Base-by-base conservation (phyloP, 2,888 invertebrate species). In the Thymelicus lineola region DNA sequence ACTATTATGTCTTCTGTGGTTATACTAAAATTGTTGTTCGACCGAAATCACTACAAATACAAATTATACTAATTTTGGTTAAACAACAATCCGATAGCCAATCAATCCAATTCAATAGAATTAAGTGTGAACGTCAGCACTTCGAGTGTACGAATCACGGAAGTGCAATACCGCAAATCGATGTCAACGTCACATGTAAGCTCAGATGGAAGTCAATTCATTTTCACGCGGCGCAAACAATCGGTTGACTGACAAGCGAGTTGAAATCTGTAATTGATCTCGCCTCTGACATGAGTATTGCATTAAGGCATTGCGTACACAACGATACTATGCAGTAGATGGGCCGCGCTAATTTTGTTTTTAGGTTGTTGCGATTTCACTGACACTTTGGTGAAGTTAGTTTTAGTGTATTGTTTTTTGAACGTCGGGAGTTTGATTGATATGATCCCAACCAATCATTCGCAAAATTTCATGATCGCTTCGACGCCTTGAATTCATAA, bases 191-290 rank as follows among this genome's bases (percentile, higher is more conserved):
- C 60, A 69, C 46, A 36, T 36, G 62, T 46, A 46, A 62, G 57
- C 57, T n/a, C 57, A 48, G 55, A 55, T 58, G 46, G 48, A 60
- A 57, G 62, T 68, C 35, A 55, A 67, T 62, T 68, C 55, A 57
- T 69, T 63, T 69, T 38, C 68, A 38, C 58, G 58, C 46, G 38
- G 69, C 69, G 57, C 63, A 63, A 63, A 69, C 69, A 69, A 69
- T 69, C 58, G 69, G 7, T 38, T 58, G 63, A 69, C 55, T 63
- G 69, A 69, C 69, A 69, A 57, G 69, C 63, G 48, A 46, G 62
- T 62, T 68, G 68, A 69, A 68, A 68, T 68, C 68, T 55, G 68
- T 68, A 69, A 69, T 69, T 62, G 58, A 63, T 50, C 58, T 69
- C 36, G 20, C 20, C 42, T 58, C 58, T 53, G 17, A 69, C 69